Percentiles rank a stretch among this genome's conserved stretches.
Conservation (phyloP, 2,888 invertebrate genomes). For the Baronia brevicornis region DNA sequence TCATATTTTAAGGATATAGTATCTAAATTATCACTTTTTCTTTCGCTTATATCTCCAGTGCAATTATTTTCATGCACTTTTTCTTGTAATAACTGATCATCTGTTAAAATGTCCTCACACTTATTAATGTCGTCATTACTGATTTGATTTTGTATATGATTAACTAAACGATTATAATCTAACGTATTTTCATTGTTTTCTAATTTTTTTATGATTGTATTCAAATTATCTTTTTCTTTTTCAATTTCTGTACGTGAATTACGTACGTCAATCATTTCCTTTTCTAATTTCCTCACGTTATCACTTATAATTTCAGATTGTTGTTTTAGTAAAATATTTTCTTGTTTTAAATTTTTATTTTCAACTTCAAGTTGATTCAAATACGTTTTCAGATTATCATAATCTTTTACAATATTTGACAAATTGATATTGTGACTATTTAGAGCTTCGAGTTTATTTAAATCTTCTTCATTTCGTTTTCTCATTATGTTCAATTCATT, state of each 20-base stretch:
- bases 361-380: conserved; percentile 32
- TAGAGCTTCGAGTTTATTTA: conserved; percentile 6
- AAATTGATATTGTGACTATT: conserved; percentile 10
- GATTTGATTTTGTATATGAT: conserved; percentile 35
- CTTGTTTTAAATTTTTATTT: conserved; percentile 35
- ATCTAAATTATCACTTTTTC: conserved; percentile 17
- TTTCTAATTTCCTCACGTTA: conserved; percentile 46
- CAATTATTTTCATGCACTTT: conserved; percentile 18
- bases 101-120: conserved; percentile 19
- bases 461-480: conserved; percentile 19
- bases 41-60: conserved; percentile 17
- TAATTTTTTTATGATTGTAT: conserved; percentile 50
- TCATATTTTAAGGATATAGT: conserved; percentile 35
- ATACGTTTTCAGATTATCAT: conserved; percentile 18
- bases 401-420: conserved; percentile 13
- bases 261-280: conserved; percentile 56
- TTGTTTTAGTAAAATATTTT: conserved; percentile 44
- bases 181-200: conserved; percentile 35
- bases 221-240: conserved; percentile 68
- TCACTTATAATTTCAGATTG: conserved; percentile 32
- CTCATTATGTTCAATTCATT: conserved; percentile 19
- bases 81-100: conserved; percentile 23
- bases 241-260: conserved; percentile 69
- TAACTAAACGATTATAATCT: conserved; percentile 14
- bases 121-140: conserved; percentile 19